Evolutionary conservation across 53 echinoderm and acorn worm species (phyloP).

Genomic region (Luidia sarsii): DNA sequence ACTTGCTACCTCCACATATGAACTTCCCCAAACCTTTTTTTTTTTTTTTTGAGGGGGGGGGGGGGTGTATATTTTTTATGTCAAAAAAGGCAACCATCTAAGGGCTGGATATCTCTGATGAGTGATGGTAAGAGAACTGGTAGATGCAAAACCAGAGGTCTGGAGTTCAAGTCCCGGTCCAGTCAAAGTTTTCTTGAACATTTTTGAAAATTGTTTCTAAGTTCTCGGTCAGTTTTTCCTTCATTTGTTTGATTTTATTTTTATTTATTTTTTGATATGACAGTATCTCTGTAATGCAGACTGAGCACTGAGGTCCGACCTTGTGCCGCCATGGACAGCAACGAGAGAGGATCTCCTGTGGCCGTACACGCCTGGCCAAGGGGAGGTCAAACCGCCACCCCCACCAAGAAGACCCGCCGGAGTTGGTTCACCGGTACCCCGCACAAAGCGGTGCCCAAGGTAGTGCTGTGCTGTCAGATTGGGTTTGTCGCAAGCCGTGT

Average conservation of each 20-base stretch:
- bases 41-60: no score
- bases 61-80: not conserved
- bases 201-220: no score
- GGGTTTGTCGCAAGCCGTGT: no score
- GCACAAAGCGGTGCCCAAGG: slow-evolving; percentile 49
- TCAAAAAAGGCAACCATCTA: not conserved
- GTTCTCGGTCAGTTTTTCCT: no score
- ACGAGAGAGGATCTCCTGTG: slow-evolving; percentile 22
- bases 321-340: slow-evolving; percentile 71
- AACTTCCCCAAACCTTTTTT: no score
- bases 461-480: no score
- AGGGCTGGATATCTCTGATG: not conserved
- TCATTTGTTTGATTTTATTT: no score
- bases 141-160: no score
- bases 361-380: slow-evolving; percentile 54
- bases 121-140: not conserved
- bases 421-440: slow-evolving; percentile 83
- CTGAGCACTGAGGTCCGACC: not conserved
- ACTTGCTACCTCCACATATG: no score
- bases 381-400: slow-evolving; percentile 14
- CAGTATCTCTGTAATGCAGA: not conserved
- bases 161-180: no score
- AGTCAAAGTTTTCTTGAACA: no score
- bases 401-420: slow-evolving; percentile 57
- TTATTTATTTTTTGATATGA: not conserved